These are phyloP conservation scores for Coreoperca whiteheadi DNA, from an alignment of 2,113 vertebrate genomes.

Conservation along the genomic window DNA sequence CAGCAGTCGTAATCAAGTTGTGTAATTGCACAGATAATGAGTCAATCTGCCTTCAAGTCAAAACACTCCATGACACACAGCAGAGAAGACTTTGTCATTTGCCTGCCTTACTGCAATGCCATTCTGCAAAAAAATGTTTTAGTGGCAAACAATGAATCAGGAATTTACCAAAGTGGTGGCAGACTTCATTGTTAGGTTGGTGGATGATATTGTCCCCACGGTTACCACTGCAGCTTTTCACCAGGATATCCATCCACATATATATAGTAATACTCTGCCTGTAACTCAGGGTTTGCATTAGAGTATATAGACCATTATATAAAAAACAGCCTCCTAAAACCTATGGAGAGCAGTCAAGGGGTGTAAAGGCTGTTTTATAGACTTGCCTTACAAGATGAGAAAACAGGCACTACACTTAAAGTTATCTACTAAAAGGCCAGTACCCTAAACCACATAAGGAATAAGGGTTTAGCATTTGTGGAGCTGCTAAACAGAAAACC, in stretches of 20 bases:
- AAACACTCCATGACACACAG: slow-evolving; percentile 65
- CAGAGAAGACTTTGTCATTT: slow-evolving; percentile 57
- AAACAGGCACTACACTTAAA: slow-evolving; percentile 9
- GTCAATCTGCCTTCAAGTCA: slow-evolving; percentile 73
- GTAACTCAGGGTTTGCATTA: slow-evolving; percentile 24
- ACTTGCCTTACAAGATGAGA: slow-evolving; percentile 11
- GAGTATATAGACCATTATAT: slow-evolving; percentile 5
- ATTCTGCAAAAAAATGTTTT: slow-evolving; percentile 26
- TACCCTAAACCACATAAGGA: slow-evolving; percentile 9
- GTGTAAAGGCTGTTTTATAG: slow-evolving; percentile 34
- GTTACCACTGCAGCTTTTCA: slow-evolving; percentile 5
- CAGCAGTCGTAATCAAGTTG: slow-evolving; percentile 73
- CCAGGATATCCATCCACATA: slow-evolving; percentile 17
- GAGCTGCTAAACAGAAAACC: slow-evolving; percentile 10
- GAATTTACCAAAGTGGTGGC: slow-evolving; percentile 24
- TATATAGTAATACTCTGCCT: slow-evolving; percentile 6
- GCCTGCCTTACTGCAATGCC: slow-evolving; percentile 40
- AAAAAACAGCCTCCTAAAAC: slow-evolving; percentile 30
- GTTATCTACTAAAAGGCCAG: slow-evolving; percentile 16
- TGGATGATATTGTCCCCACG: slow-evolving; percentile 25
- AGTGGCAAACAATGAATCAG: slow-evolving; percentile 48
- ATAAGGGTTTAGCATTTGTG: slow-evolving; percentile 14
- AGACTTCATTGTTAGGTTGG: slow-evolving; percentile 27
- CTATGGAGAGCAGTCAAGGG: slow-evolving; percentile 27
- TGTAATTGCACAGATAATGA: slow-evolving; percentile 78